Base-by-base conservation (phyloP, 2,888 invertebrate genomes). In the Meta bourneti region DNA sequence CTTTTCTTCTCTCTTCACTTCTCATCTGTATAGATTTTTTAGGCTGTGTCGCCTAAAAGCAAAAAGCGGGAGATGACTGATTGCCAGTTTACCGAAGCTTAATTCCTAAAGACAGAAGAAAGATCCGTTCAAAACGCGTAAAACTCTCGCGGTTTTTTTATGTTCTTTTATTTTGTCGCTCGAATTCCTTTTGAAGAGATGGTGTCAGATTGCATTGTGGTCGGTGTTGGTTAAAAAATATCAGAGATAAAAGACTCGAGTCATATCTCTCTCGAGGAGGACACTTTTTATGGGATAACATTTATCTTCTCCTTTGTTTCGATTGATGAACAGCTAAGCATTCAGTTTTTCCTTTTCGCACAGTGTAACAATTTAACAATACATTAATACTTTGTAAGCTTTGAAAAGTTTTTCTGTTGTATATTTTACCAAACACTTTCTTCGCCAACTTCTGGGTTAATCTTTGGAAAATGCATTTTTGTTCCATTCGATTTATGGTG, bases 61-160 rank as follows among this genome's bases (percentile, higher is more conserved):
- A 81, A 78, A 86, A 78, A 84, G 54, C 13, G 69, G 70, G 82
- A 87, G 87, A 91, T 91, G 91, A 91, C 91, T 87, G 91, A 91
- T 91, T 91, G 72, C 87, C 78, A 86, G 87, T 91, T 87, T 91
- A 87, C 82, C 78, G 81, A 87, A 82, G 91, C 87, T 70, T 91
- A 91, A 91, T 91, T 91, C 91, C 83, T 72, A 70, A 77, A 91
- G 91, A 91, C 81, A 87, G 82, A 74, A 71, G 87, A 87, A 11
- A 72, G 72, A 61, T 80, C 34, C 79, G 34, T 71, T 34, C 34
- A 72, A 74, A 80, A 80, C 34, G 80, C 61, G 85, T 77, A 69
- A 54, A 77, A 85, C 34, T n/a, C n/a, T 79, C 34, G 13, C 11
- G 52, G 52, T 54, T 54, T 61, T 52, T 54, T 83, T 16, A 61